These are phyloP conservation scores for Zelleria hepariella DNA, from an alignment of 2,888 invertebrate species.

Conservation along the genomic window DNA sequence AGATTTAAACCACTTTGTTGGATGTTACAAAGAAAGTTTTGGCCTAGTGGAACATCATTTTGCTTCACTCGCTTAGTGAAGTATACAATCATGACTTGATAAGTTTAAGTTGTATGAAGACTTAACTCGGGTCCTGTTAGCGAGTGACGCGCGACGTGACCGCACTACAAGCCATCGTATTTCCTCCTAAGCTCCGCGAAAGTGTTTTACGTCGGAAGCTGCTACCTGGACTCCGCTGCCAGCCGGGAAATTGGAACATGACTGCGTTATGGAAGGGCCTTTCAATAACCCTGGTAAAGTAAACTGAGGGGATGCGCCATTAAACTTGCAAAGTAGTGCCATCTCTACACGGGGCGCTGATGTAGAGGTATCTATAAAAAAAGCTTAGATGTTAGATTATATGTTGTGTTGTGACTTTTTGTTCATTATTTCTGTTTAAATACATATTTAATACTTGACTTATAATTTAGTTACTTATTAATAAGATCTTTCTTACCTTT, in stretches of 20 bases:
- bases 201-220: constrained; percentile 9
- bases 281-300: background rate
- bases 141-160: constrained; percentile 1
- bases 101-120: background rate
- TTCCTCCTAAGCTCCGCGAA: constrained; percentile 8
- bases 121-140: background rate
- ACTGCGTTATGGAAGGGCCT: constrained; percentile 1
- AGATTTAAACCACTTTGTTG: constrained; percentile 10
- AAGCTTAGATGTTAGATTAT: too few relatives aligned
- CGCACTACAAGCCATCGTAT: background rate
- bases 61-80: background rate
- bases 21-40: background rate
- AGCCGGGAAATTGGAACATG: constrained; percentile 24
- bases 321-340: background rate
- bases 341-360: background rate
- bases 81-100: background rate
- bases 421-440: too few relatives aligned
- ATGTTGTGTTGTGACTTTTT: too few relatives aligned
- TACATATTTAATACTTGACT: too few relatives aligned
- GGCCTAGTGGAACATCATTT: background rate
- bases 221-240: constrained; percentile 7
- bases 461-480: too few relatives aligned
- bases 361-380: too few relatives aligned
- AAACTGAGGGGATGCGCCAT: background rate
- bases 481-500: too few relatives aligned